Evolutionary conservation across 1,140 invertebrate species (phyloP).

Genomic region (Brachionus rubens): DNA sequence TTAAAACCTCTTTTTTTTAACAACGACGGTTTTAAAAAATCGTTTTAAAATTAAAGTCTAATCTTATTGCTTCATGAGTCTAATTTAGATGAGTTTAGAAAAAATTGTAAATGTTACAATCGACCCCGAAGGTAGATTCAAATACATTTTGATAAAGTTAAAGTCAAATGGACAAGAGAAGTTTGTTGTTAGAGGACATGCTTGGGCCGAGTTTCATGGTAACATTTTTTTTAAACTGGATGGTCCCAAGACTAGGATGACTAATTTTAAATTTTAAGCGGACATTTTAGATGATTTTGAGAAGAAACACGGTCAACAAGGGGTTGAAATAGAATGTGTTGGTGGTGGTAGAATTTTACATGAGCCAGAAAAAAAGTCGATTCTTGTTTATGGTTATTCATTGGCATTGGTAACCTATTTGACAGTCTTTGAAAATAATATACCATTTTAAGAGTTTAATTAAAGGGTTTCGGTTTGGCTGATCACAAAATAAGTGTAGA

Average conservation of each 20-base stretch:
- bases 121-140: constrained; percentile 3
- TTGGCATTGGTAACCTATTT: constrained; percentile 66
- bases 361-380: constrained; percentile 68
- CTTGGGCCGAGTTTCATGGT: constrained; percentile 70
- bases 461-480: constrained; percentile 76
- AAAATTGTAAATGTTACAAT: constrained; percentile 18
- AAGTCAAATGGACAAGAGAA: constrained; percentile 62
- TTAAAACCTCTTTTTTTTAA: not conserved
- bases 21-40: constrained; percentile 1
- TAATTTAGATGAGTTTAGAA: not conserved
- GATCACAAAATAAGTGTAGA: constrained; percentile 74
- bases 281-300: constrained; percentile 70
- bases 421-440: not conserved
- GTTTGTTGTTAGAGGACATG: constrained; percentile 72
- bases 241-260: not conserved
- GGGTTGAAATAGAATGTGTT: constrained; percentile 70
- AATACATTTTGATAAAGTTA: constrained; percentile 34
- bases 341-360: constrained; percentile 81
- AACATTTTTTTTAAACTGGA: constrained; percentile 51
- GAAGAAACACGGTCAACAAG: constrained; percentile 60
- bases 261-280: constrained; percentile 54
- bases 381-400: constrained; percentile 83
- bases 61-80: too few species aligned
- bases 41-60: not conserved
- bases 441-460: constrained; percentile 32